Evolutionary conservation across 2,113 vertebrate genomes (phyloP).

Genomic region (Chiloscyllium plagiosum): DNA sequence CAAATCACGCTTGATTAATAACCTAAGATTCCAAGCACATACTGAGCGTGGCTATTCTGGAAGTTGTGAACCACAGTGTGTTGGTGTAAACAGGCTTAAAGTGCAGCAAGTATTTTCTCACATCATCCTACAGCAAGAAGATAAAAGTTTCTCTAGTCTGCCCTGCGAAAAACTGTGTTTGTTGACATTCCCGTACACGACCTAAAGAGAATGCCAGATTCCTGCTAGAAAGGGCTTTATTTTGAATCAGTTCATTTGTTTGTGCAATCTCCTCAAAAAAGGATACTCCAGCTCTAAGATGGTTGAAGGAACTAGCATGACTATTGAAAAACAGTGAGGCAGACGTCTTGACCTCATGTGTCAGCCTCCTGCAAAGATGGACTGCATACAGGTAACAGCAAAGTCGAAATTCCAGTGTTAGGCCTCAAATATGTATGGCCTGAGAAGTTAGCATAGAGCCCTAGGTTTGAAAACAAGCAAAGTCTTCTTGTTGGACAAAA

Average conservation of each 20-base stretch:
- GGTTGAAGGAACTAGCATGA: conserved; percentile 5
- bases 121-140: not conserved
- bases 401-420: conserved; percentile 1
- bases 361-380: conserved; percentile 22
- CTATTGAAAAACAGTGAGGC: not conserved
- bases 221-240: not conserved
- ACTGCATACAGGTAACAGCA: not conserved
- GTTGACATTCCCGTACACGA: not conserved
- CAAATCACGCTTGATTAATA: not conserved
- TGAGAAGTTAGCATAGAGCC: conserved; percentile 37
- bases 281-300: conserved; percentile 29
- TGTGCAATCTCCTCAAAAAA: conserved; percentile 14
- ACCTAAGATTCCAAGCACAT: not conserved
- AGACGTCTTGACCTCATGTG: not conserved
- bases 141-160: not conserved
- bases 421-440: not conserved
- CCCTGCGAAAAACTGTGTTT: not conserved
- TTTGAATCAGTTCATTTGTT: not conserved
- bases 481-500: not conserved
- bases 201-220: not conserved
- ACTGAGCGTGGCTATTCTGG: too few relatives aligned
- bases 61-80: not conserved
- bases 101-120: not conserved
- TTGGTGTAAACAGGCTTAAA: not conserved
- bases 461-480: conserved; percentile 8